These are phyloP conservation scores for Steinernema carpocapsae DNA, from an alignment of 2,888 invertebrate genomes.

Conservation along the genomic window DNA sequence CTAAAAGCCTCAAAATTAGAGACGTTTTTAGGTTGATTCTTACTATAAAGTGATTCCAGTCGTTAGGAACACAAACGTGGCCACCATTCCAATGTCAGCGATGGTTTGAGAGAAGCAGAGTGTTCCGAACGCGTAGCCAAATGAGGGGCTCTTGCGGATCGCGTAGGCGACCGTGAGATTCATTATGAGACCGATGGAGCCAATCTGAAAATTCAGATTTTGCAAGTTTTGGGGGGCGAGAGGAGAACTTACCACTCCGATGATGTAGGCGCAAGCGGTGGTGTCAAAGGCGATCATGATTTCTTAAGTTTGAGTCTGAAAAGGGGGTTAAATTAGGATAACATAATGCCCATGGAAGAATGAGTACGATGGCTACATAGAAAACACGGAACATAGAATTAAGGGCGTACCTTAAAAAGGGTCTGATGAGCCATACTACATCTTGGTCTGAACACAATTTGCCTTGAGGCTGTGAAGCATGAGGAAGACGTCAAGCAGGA, in stretches of 20 bases:
- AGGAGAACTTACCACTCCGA: neutral
- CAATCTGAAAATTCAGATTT: neutral
- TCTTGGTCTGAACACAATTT: too few relatives aligned
- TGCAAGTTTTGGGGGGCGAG: neutral
- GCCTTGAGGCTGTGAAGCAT: too few relatives aligned
- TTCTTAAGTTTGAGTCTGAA: too few relatives aligned
- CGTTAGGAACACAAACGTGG: neutral
- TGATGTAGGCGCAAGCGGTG: neutral
- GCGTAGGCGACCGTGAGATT: neutral
- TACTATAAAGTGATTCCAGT: neutral
- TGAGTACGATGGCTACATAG: too few relatives aligned
- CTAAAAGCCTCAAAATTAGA: too few relatives aligned
- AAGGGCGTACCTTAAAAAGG: too few relatives aligned
- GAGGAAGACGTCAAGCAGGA: too few relatives aligned
- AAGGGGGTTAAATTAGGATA: too few relatives aligned
- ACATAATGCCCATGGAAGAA: too few relatives aligned
- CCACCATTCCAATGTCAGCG: neutral
- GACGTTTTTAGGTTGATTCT: too few relatives aligned
- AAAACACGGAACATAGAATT: too few relatives aligned
- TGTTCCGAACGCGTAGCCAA: neutral
- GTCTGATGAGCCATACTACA: too few relatives aligned
- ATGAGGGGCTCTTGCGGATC: neutral
- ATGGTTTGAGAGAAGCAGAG: constrained; percentile 1
- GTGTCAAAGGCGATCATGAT: neutral
- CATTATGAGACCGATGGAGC: neutral